Evolutionary conservation across 2,888 invertebrate species (phyloP).

Genomic region (Digitonthophagus gazella): DNA sequence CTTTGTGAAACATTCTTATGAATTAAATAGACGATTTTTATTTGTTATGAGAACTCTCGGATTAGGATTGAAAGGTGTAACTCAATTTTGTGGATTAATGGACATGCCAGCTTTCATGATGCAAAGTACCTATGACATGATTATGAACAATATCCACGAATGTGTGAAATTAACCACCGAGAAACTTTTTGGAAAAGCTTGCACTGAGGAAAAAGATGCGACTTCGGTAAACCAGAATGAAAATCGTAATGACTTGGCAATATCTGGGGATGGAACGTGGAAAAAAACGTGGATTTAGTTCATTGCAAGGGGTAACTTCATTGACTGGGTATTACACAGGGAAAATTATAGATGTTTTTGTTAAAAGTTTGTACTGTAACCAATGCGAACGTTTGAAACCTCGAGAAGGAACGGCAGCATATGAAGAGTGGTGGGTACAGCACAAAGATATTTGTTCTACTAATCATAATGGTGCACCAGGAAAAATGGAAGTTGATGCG

Average conservation of each 20-base stretch:
- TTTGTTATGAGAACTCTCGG: constrained; percentile 28
- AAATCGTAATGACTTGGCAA: background rate
- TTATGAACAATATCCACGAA: background rate
- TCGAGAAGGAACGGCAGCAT: too few relatives aligned
- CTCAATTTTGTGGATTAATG: constrained; percentile 15
- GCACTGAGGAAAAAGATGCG: background rate
- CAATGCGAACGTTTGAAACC: too few relatives aligned
- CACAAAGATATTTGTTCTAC: too few relatives aligned
- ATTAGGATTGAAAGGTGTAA: constrained; percentile 25
- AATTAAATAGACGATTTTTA: constrained; percentile 25
- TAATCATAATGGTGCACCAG: too few relatives aligned
- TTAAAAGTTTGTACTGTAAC: too few relatives aligned
- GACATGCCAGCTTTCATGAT: constrained; percentile 23
- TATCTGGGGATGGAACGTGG: constrained; percentile 3
- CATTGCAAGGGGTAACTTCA: background rate
- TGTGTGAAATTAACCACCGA: background rate
- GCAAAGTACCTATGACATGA: background rate
- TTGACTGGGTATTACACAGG: too few relatives aligned
- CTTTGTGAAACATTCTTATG: too few relatives aligned
- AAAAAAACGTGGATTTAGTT: constrained; percentile 2
- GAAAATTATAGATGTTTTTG: too few relatives aligned
- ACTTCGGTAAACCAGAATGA: background rate
- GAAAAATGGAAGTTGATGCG: too few relatives aligned
- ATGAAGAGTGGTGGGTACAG: too few relatives aligned
- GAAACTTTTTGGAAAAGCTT: background rate